Conservation (phyloP, 2,888 invertebrate species). For the Ceraclea dissimilis region DNA sequence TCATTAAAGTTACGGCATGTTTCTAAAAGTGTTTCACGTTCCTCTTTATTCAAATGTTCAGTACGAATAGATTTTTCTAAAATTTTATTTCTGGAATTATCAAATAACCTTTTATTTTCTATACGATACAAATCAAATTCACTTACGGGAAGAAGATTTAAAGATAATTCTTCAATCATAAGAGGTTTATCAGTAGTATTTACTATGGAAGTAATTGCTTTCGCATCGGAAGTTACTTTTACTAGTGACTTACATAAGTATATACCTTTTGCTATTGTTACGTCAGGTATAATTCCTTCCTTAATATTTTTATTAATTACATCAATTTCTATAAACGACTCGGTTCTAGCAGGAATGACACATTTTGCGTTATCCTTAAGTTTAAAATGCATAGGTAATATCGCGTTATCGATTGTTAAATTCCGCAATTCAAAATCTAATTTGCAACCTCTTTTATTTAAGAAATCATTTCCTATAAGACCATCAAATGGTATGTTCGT, state of each 20-base stretch:
- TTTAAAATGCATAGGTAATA: not conserved
- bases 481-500: not conserved
- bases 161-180: not conserved
- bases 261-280: not conserved
- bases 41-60: constrained; percentile 28
- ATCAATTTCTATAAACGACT: not conserved
- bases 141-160: not conserved
- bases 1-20: constrained; percentile 20
- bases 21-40: constrained; percentile 25
- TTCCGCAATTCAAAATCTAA: not conserved
- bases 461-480: not conserved
- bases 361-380: not conserved
- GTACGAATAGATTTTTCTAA: not conserved
- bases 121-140: not conserved
- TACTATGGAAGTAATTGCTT: not conserved
- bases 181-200: not conserved
- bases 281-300: not conserved
- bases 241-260: not conserved
- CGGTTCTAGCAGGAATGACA: not conserved
- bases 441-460: not conserved
- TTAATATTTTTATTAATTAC: not conserved
- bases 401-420: not conserved
- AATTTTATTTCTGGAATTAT: not conserved
- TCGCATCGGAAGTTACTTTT: not conserved
- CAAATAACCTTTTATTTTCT: not conserved